A percentile compares a stretch with the other conserved stretches of the same genome.
These are phyloP conservation scores for Chalcis sispes DNA, from an alignment of 2,888 invertebrate species.

Conservation along the genomic window DNA sequence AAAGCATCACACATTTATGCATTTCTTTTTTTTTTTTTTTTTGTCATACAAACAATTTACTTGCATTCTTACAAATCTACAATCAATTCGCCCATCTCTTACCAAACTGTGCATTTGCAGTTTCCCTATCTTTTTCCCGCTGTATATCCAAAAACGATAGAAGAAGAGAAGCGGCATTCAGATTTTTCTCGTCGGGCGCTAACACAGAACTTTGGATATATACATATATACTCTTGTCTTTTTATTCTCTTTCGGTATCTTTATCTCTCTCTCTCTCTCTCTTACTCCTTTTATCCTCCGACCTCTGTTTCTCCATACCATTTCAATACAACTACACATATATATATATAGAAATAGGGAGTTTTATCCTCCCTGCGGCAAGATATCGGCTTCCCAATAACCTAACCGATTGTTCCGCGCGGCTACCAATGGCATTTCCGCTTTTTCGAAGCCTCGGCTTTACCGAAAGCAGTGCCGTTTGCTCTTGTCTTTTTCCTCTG, in stretches of 20 bases:
- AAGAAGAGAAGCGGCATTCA: neutral
- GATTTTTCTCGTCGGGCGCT: constrained; percentile 14
- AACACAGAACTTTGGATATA: constrained; percentile 30
- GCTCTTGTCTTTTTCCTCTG: neutral
- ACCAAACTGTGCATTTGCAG: neutral
- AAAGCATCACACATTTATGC: no score
- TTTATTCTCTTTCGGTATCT: constrained; percentile 48
- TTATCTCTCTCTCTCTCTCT: constrained; percentile 56
- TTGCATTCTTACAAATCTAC: neutral
- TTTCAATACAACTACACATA: constrained; percentile 3
- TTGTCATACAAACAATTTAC: no score
- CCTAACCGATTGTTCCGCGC: constrained; percentile 69
- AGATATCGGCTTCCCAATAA: constrained; percentile 76
- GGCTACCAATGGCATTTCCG: constrained; percentile 58
- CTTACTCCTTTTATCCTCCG: constrained; percentile 26
- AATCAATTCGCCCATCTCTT: neutral
- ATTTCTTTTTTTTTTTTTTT: no score
- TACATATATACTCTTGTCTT: constrained; percentile 44
- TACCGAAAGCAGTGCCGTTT: no score
- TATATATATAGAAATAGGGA: constrained; percentile 28
- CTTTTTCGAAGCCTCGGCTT: no score
- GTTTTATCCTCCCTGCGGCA: constrained; percentile 69
- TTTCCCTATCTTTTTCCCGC: neutral
- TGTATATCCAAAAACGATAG: neutral
- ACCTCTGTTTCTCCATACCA: neutral